Evolutionary conservation across 2,113 vertebrate species (phyloP).

Genomic region (Rhynchomys soricoides): DNA sequence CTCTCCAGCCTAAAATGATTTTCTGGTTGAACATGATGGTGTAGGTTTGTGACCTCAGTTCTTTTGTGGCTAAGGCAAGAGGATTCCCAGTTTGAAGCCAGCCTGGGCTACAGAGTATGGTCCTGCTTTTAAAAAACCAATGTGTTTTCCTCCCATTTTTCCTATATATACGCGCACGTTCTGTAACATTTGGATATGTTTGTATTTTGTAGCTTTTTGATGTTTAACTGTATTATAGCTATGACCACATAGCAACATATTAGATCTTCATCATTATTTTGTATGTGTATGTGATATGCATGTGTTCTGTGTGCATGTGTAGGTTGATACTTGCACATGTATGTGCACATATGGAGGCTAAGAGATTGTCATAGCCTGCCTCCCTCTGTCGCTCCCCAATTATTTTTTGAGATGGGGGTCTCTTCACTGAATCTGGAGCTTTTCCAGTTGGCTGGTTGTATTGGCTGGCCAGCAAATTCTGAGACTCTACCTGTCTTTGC

Average conservation of each 20-base stretch:
- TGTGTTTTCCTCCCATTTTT: conserved; percentile 24
- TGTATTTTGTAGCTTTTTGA: neutral
- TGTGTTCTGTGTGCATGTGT: neutral
- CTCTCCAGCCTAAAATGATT: neutral
- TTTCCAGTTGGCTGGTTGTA: neutral
- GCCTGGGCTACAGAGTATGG: neutral
- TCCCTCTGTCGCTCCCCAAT: neutral
- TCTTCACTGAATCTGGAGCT: neutral
- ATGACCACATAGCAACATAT: neutral
- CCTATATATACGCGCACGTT: neutral
- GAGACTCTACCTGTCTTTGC: neutral
- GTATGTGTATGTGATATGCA: neutral
- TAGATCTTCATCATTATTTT: neutral
- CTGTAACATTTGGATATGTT: conserved; percentile 18
- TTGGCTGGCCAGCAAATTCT: neutral
- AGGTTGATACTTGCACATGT: neutral
- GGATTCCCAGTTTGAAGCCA: neutral
- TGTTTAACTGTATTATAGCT: neutral
- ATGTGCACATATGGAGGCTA: neutral
- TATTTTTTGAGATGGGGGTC: neutral
- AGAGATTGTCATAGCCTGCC: neutral
- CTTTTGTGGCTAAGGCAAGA: neutral
- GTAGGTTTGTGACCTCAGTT: neutral
- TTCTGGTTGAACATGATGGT: neutral
- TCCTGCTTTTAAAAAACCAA: neutral